Percentiles rank a stretch among this genome's conserved stretches.
phyloP scores from a whole-genome alignment of 2,888 invertebrate species.

The Blastobasis adustella region DNA sequence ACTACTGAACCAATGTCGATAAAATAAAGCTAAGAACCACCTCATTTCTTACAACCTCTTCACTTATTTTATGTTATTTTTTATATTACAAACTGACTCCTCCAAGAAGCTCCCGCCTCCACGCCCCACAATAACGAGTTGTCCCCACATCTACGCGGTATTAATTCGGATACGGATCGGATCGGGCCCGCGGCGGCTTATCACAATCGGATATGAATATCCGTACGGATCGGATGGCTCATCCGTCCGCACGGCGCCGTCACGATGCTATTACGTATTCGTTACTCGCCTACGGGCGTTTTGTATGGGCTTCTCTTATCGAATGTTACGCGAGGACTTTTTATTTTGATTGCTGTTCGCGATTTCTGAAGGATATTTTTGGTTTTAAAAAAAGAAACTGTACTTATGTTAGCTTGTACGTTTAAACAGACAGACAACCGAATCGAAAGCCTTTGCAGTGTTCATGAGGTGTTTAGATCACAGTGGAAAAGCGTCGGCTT shows the following conservation, averaged over 20 bases:
- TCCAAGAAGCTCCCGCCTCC: slow-evolving; percentile 3
- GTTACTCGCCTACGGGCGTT: slow-evolving; percentile 41
- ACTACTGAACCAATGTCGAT: too few relatives aligned
- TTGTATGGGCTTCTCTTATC: slow-evolving; percentile 15
- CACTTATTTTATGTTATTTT: too few relatives aligned
- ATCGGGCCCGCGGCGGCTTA: slow-evolving; percentile 35
- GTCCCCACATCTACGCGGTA: slow-evolving; percentile 53
- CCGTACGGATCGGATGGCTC: slow-evolving; percentile 18
- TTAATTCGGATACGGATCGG: slow-evolving; percentile 68
- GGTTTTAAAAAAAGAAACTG: too few relatives aligned
- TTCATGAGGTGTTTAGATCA: too few relatives aligned
- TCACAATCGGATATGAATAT: slow-evolving; percentile 7
- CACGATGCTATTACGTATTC: slow-evolving; percentile 23
- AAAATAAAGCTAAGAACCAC: too few relatives aligned
- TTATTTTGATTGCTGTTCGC: background rate
- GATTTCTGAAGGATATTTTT: too few relatives aligned
- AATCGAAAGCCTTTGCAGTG: too few relatives aligned
- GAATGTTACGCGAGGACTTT: background rate
- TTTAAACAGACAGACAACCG: too few relatives aligned
- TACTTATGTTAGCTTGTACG: too few relatives aligned
- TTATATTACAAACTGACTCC: too few relatives aligned
- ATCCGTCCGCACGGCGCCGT: background rate
- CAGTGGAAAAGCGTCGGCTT: too few relatives aligned
- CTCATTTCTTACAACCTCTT: too few relatives aligned
- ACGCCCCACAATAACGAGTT: slow-evolving; percentile 47